Percentiles rank a stretch among this genome's conserved stretches.
Evolutionary conservation across 2,797 vertebrate genomes (phyloP).

Genomic region (Xenopus petersii): DNA sequence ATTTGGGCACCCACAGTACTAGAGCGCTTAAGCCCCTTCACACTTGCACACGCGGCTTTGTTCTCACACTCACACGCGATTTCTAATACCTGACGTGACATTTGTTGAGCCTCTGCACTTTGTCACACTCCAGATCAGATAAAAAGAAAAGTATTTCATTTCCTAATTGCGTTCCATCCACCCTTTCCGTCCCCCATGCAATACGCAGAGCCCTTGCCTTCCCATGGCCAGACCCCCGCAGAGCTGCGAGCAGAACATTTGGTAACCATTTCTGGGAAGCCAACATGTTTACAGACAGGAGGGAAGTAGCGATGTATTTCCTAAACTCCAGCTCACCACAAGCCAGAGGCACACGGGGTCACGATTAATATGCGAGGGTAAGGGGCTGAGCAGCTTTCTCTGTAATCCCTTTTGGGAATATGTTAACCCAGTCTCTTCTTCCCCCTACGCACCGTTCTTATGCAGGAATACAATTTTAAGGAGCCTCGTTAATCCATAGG

Average conservation of each 20-base stretch:
- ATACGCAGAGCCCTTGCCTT: background rate
- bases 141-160: slow-evolving; percentile 12
- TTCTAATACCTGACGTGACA: background rate
- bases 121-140: slow-evolving; percentile 13
- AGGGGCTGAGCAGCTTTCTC: background rate
- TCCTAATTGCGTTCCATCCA: background rate
- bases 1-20: too few species aligned
- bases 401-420: background rate
- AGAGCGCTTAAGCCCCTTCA: too few species aligned
- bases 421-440: slow-evolving; percentile 12
- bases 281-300: slow-evolving; percentile 25
- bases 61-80: background rate
- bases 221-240: background rate
- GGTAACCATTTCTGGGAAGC: slow-evolving; percentile 36
- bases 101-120: slow-evolving; percentile 9
- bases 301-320: slow-evolving; percentile 25
- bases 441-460: background rate
- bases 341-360: slow-evolving; percentile 38
- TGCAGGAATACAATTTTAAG: background rate
- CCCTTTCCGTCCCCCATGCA: background rate
- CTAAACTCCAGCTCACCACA: slow-evolving; percentile 30
- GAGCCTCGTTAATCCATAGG: too few species aligned
- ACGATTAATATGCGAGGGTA: slow-evolving; percentile 15
- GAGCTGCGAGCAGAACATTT: slow-evolving; percentile 10
- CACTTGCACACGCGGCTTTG: background rate